Conservation (phyloP, 2,888 invertebrate genomes). For the Ommatoiulus sabulosus region DNA sequence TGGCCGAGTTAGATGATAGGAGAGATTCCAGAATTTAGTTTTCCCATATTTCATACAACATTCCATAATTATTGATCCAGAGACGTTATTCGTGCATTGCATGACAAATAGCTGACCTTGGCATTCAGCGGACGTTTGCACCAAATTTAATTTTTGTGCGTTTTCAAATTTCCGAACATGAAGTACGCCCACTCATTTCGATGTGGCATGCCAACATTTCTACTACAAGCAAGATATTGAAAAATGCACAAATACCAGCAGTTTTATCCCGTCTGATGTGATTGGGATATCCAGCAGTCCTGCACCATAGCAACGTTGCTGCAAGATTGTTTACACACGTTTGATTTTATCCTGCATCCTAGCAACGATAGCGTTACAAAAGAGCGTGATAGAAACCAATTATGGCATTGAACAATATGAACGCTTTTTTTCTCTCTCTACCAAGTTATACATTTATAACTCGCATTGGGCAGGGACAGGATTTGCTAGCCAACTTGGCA, state of each 20-base stretch:
- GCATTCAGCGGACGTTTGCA: neutral
- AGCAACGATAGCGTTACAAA: slow-evolving; percentile 27
- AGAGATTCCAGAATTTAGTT: neutral
- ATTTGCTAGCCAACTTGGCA: slow-evolving; percentile 26
- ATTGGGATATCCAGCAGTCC: neutral
- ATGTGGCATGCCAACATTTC: neutral
- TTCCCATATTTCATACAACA: no score
- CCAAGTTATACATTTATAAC: neutral
- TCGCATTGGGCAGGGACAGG: neutral
- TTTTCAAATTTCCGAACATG: neutral
- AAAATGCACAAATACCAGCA: slow-evolving; percentile 4
- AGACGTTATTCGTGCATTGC: neutral
- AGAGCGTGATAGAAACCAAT: slow-evolving; percentile 27
- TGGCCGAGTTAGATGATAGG: neutral
- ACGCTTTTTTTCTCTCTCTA: neutral
- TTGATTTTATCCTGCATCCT: slow-evolving; percentile 13
- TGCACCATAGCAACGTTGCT: neutral
- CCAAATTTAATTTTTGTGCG: neutral
- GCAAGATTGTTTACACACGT: neutral
- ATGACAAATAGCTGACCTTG: neutral
- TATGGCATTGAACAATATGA: neutral
- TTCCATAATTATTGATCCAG: neutral
- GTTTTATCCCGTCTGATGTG: neutral
- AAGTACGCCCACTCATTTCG: neutral
- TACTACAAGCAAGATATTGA: neutral